Evolutionary conservation across 2,888 invertebrate species (phyloP).

Genomic region (Tachina grossa): DNA sequence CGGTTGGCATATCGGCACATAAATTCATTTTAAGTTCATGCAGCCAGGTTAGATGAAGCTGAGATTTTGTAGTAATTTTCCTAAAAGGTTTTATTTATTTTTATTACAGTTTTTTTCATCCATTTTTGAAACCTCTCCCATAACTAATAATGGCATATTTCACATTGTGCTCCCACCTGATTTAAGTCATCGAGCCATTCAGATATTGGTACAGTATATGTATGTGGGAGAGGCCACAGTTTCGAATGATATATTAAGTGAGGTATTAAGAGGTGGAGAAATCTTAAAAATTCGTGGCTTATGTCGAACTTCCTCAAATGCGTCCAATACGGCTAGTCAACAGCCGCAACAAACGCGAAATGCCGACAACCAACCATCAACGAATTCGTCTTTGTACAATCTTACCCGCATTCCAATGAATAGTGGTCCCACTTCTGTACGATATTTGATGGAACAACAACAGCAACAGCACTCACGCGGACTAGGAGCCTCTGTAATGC

Average conservation of each 20-base stretch:
- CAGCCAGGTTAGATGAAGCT: conserved; percentile 84
- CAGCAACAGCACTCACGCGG: conserved; percentile 78
- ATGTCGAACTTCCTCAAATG: conserved; percentile 85
- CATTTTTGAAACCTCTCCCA: conserved; percentile 82
- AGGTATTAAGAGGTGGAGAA: conserved; percentile 91
- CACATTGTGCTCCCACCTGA: conserved; percentile 91
- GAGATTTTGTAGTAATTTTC: no score
- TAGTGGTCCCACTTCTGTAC: conserved; percentile 64
- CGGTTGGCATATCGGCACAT: conserved; percentile 92
- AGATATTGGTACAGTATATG: conserved; percentile 93
- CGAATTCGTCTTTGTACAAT: conserved; percentile 72
- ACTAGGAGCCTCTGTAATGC: conserved; percentile 80
- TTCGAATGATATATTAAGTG: conserved; percentile 91
- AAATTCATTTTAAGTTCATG: conserved; percentile 93
- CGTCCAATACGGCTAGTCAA: conserved; percentile 49
- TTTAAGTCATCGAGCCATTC: conserved; percentile 90
- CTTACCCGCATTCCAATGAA: conserved; percentile 74
- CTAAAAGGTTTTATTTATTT: no score
- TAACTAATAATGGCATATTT: conserved; percentile 83
- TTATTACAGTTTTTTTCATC: conserved; percentile 80
- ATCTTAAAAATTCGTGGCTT: conserved; percentile 91
- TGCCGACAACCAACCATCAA: conserved; percentile 44
- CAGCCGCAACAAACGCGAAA: conserved; percentile 62
- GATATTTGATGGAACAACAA: conserved; percentile 73
- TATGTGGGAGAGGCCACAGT: conserved; percentile 91